Percentiles rank a stretch among this genome's conserved stretches.
Evolutionary conservation across 30 jellyfish, hydroid and myxozoan species (phyloP).

Genomic region (Turritopsis rubra): DNA sequence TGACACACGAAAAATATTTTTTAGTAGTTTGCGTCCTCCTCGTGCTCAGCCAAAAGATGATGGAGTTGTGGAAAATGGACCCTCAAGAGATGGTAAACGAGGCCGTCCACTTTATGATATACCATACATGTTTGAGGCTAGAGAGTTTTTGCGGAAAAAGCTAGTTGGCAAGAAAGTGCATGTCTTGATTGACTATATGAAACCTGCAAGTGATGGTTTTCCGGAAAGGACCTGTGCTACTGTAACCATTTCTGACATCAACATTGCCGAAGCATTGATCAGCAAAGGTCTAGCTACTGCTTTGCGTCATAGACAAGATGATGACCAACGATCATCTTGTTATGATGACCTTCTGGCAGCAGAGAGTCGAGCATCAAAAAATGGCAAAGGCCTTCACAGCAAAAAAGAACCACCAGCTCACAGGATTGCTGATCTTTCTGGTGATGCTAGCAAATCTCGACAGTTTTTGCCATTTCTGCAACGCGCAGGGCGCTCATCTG

Average conservation of each 20-base stretch:
- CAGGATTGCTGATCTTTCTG: constrained; percentile 87
- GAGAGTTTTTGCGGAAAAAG: constrained; percentile 81
- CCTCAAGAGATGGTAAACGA: constrained; percentile 74
- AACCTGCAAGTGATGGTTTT: constrained; percentile 88
- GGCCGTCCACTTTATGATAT: constrained; percentile 83
- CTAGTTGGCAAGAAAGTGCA: constrained; percentile 78
- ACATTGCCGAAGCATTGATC: constrained; percentile 85
- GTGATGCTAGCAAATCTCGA: constrained; percentile 81
- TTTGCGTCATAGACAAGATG: constrained; percentile 84
- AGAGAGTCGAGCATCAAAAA: constrained; percentile 73
- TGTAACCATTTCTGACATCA: constrained; percentile 69
- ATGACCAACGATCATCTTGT: constrained; percentile 79
- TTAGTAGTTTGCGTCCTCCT: constrained; percentile 95
- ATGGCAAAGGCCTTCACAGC: constrained; percentile 81
- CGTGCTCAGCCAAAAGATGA: constrained; percentile 55
- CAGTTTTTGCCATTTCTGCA: constrained; percentile 83
- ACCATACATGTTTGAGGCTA: constrained; percentile 93
- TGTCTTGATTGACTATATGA: constrained; percentile 67
- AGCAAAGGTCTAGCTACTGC: constrained; percentile 92
- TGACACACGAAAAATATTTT: constrained; percentile 60
- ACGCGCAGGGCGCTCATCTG: constrained; percentile 90
- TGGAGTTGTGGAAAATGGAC: constrained; percentile 75
- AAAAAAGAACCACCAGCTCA: constrained; percentile 87
- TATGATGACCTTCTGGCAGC: constrained; percentile 85
- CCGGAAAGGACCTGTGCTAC: constrained; percentile 91